These are phyloP conservation scores for Alosa alosa DNA, from an alignment of 2,113 vertebrate genomes.

Conservation along the genomic window DNA sequence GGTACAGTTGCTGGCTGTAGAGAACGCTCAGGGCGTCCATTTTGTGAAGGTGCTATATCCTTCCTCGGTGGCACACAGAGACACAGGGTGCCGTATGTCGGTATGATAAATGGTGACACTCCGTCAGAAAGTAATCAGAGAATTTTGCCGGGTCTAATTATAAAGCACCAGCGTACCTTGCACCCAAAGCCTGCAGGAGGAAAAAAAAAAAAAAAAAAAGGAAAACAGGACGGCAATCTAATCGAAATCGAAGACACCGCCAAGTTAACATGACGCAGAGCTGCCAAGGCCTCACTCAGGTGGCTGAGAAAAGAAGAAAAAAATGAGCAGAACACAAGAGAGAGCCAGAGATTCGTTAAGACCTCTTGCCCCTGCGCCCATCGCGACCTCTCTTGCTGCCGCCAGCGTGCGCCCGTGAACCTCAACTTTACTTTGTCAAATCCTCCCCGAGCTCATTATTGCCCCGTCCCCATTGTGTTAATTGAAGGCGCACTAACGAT, in stretches of 20 bases:
- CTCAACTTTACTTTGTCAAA: conserved; percentile 64
- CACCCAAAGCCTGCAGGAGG: neutral
- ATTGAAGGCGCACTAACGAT: conserved; percentile 73
- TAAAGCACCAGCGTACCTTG: neutral
- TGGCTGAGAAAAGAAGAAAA: neutral
- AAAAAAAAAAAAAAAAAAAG: neutral
- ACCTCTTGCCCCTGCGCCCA: conserved; percentile 29
- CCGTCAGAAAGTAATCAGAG: conserved; percentile 5
- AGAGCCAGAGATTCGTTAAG: conserved; percentile 33
- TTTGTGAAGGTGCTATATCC: neutral
- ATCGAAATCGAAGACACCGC: neutral
- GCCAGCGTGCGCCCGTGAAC: conserved; percentile 54
- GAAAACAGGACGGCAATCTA: neutral
- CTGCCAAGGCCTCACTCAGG: neutral
- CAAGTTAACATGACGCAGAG: neutral
- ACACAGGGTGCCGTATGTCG: neutral
- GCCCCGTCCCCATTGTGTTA: conserved; percentile 69
- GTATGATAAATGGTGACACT: neutral
- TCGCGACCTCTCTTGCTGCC: conserved; percentile 52
- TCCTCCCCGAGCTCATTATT: conserved; percentile 65
- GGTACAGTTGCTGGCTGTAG: neutral
- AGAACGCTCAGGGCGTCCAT: neutral
- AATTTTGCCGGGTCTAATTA: conserved; percentile 12
- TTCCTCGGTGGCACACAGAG: neutral
- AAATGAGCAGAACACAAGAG: conserved; percentile 46